phyloP scores from a whole-genome alignment of 2,113 vertebrate species.

The Rhinichthys klamathensis region DNA sequence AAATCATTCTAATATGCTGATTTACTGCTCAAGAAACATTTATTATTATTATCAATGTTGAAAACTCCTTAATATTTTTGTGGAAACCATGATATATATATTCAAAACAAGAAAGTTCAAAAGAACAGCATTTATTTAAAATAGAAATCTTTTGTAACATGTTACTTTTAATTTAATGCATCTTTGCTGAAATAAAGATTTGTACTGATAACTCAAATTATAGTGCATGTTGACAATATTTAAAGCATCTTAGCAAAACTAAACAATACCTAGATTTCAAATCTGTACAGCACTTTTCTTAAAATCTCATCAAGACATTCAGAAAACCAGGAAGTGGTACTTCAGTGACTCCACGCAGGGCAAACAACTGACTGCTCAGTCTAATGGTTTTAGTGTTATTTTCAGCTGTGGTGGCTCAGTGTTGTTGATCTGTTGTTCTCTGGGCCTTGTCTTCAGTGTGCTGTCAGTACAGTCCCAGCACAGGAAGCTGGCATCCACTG shows the following conservation, averaged over 20 bases:
- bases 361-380: not conserved
- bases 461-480: constrained; percentile 69
- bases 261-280: not conserved
- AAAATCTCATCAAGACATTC: not conserved
- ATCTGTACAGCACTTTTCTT: not conserved
- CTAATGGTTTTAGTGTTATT: constrained; percentile 1
- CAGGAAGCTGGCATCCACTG: constrained; percentile 79
- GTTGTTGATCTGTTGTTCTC: constrained; percentile 36
- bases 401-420: not conserved
- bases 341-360: not conserved
- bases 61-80: too few relatives aligned
- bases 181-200: too few relatives aligned
- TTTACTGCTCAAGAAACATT: too few relatives aligned
- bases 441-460: constrained; percentile 66
- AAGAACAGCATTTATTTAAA: too few relatives aligned
- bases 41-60: too few relatives aligned
- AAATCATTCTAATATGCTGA: too few relatives aligned
- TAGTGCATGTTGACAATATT: not conserved
- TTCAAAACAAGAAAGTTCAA: too few relatives aligned
- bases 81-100: too few relatives aligned
- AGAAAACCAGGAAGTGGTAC: not conserved
- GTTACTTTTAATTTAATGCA: too few relatives aligned
- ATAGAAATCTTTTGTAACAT: too few relatives aligned
- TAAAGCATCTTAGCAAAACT: not conserved
- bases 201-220: not conserved